Conservation (phyloP, 2,888 invertebrate species). For the Malachius bipustulatus region DNA sequence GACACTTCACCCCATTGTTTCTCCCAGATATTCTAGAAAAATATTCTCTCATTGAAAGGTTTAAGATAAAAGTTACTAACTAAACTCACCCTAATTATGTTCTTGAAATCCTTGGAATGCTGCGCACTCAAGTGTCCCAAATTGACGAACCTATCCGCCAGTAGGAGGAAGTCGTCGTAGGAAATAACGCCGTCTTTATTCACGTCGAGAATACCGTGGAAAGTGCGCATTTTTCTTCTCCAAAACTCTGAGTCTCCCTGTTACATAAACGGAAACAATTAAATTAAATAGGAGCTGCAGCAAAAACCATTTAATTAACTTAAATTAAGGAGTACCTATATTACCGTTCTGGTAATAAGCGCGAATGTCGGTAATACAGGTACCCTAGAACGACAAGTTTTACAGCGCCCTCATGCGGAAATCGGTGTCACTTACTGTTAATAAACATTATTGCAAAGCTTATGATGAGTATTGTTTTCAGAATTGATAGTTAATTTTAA, state of each 20-base stretch:
- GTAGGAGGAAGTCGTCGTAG: conserved; percentile 65
- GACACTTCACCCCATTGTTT: conserved; percentile 73
- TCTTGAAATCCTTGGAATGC: conserved; percentile 56
- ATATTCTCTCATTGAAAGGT: no score
- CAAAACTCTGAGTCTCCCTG: conserved; percentile 56
- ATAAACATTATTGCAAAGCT: no score
- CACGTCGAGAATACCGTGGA: conserved; percentile 70
- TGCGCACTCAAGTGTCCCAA: conserved; percentile 59
- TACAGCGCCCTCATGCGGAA: no score
- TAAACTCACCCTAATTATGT: conserved; percentile 51
- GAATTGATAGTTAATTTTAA: no score
- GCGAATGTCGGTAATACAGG: no score
- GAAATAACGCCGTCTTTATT: conserved; percentile 79
- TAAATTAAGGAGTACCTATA: no score
- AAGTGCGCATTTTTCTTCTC: conserved; percentile 75
- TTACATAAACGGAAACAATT: conserved; percentile 18
- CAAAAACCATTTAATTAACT: no score
- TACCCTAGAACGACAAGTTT: no score
- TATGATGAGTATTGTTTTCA: no score
- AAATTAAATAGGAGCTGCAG: not conserved
- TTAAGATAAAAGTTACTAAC: conserved; percentile 1
- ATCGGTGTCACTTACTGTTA: no score
- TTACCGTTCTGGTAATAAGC: no score
- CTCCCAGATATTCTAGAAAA: conserved; percentile 59
- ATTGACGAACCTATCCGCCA: conserved; percentile 61